Evolutionary conservation across 1,140 invertebrate species (phyloP).

Genomic region (Cydia pomonella): DNA sequence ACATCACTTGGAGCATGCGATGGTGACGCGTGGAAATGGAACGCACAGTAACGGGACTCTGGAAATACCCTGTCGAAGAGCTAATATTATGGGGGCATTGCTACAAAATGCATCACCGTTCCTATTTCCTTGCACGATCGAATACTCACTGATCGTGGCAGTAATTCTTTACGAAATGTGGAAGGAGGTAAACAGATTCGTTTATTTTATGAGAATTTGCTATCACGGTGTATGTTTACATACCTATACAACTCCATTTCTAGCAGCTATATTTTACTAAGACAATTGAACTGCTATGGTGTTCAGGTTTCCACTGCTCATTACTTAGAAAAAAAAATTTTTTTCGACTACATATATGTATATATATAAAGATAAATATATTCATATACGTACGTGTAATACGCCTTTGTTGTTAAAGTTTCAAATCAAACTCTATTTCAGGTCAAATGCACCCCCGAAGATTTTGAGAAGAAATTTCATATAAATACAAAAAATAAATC

Average conservation of each 20-base stretch:
- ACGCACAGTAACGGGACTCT: conserved; percentile 44
- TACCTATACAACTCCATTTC: no score
- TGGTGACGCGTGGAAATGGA: conserved; percentile 43
- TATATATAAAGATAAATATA: no score
- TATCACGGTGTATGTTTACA: no score
- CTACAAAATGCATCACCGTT: conserved; percentile 91
- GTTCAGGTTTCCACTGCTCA: no score
- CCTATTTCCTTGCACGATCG: conserved; percentile 94
- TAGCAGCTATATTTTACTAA: no score
- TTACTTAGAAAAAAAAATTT: no score
- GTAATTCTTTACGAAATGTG: conserved; percentile 93
- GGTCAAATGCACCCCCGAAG: conserved; percentile 75
- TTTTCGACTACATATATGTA: no score
- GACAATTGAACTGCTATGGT: no score
- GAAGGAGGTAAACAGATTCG: conserved; percentile 81
- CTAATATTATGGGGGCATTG: conserved; percentile 85
- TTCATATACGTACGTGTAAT: no score
- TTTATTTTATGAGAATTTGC: no score
- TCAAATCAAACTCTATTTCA: conserved; percentile 41
- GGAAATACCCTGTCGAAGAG: conserved; percentile 67
- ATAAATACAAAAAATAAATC: conserved; percentile 59
- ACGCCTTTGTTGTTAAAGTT: conserved; percentile 8
- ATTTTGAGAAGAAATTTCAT: conserved; percentile 72
- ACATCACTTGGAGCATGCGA: conserved; percentile 81
- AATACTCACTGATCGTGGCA: conserved; percentile 91